phyloP scores from a whole-genome alignment of 2,113 vertebrate species.

The Megalops atlanticus region DNA sequence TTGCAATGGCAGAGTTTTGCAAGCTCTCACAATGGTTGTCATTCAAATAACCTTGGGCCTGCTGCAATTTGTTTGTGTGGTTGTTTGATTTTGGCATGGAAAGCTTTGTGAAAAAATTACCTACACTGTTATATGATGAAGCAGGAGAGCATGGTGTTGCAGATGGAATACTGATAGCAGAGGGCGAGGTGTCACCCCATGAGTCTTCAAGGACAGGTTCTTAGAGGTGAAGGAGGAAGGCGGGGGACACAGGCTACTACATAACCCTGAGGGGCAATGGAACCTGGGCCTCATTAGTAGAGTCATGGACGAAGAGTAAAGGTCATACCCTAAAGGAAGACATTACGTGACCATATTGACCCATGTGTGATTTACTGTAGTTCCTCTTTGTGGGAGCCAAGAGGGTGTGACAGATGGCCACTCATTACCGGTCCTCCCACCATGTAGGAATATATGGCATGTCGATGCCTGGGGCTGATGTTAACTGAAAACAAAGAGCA shows the following conservation, averaged over 20 bases:
- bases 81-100: constrained; percentile 51
- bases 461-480: constrained; percentile 13
- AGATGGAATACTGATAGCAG: background rate
- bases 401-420: constrained; percentile 23
- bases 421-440: constrained; percentile 32
- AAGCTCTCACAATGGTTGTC: constrained; percentile 40
- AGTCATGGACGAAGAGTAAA: constrained; percentile 9
- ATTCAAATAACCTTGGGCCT: constrained; percentile 65
- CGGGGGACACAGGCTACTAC: background rate
- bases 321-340: constrained; percentile 35
- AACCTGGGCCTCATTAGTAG: constrained; percentile 28
- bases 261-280: background rate
- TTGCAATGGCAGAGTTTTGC: background rate
- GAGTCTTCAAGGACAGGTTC: background rate
- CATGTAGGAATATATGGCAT: constrained; percentile 22
- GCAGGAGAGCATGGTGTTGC: constrained; percentile 9
- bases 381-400: constrained; percentile 29
- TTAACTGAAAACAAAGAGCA: background rate
- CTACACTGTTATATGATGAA: background rate
- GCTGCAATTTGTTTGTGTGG: constrained; percentile 59
- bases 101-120: background rate
- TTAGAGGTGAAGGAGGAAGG: background rate
- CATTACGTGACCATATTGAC: constrained; percentile 39
- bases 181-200: background rate
- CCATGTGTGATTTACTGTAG: constrained; percentile 31